A percentile compares a stretch with the other conserved stretches of the same genome.
Conservation (phyloP, 2,113 vertebrate species). For the Xiphorhynchus elegans region DNA sequence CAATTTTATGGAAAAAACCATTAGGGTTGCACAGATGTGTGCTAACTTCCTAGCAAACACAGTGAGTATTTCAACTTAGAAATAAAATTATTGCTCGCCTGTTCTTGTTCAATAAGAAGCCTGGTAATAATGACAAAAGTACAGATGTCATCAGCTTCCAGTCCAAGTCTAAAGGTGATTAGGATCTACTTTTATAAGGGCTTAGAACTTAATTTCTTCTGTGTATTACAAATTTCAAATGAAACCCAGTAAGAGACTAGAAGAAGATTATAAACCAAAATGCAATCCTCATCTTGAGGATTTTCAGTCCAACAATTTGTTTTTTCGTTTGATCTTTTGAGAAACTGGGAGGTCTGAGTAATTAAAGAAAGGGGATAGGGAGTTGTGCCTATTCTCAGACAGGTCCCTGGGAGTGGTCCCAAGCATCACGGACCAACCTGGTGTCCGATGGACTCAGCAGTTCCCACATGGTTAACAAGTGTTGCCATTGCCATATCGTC, state of each 20-base stretch:
- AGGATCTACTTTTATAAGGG: background rate
- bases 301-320: background rate
- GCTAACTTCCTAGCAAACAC: background rate
- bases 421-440: accelerated
- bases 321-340: background rate
- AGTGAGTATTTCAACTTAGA: background rate
- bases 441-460: background rate
- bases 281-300: background rate
- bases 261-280: background rate
- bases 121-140: background rate
- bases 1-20: background rate
- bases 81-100: background rate
- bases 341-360: background rate
- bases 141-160: background rate
- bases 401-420: background rate
- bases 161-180: background rate
- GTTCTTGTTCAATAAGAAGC: background rate
- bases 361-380: background rate
- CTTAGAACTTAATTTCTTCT: background rate
- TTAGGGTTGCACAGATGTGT: background rate
- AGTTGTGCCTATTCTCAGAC: accelerated
- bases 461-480: accelerated
- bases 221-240: background rate
- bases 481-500: accelerated
- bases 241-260: background rate